These are phyloP conservation scores for Thymelicus sylvestris DNA, from an alignment of 2,888 invertebrate species.

Conservation along the genomic window DNA sequence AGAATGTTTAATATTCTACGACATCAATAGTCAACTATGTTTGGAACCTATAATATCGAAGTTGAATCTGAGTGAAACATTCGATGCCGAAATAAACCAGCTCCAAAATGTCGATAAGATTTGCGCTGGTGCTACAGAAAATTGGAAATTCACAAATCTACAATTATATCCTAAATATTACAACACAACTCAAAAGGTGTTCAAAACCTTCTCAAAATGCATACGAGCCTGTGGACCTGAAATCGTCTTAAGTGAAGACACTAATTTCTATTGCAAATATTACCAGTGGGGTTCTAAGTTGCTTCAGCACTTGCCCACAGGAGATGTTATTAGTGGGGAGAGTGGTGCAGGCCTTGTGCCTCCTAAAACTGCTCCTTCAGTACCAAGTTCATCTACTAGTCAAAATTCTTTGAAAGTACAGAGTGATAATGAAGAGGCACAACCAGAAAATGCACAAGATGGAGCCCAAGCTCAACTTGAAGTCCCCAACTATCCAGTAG, in stretches of 20 bases:
- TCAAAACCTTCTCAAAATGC: conserved; percentile 55
- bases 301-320: conserved; percentile 40
- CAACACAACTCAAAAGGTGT: conserved; percentile 50
- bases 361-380: not conserved
- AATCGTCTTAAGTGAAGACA: conserved; percentile 55
- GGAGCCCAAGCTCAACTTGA: not conserved
- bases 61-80: conserved; percentile 53
- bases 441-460: not conserved
- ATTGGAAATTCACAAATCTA: conserved; percentile 61
- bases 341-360: not conserved
- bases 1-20: conserved; percentile 71
- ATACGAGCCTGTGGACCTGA: conserved; percentile 60
- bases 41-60: conserved; percentile 50
- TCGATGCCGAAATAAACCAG: conserved; percentile 51
- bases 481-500: not conserved
- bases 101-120: conserved; percentile 56
- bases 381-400: conserved; percentile 10
- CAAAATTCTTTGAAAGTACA: conserved; percentile 1
- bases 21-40: conserved; percentile 70
- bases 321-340: not conserved
- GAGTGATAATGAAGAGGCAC: conserved; percentile 3
- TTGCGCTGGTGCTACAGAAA: conserved; percentile 54
- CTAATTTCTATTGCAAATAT: conserved; percentile 72
- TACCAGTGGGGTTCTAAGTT: conserved; percentile 66
- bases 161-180: conserved; percentile 52